Base-by-base conservation (phyloP, 2,797 vertebrate genomes). In the Peromyscus eremicus region DNA sequence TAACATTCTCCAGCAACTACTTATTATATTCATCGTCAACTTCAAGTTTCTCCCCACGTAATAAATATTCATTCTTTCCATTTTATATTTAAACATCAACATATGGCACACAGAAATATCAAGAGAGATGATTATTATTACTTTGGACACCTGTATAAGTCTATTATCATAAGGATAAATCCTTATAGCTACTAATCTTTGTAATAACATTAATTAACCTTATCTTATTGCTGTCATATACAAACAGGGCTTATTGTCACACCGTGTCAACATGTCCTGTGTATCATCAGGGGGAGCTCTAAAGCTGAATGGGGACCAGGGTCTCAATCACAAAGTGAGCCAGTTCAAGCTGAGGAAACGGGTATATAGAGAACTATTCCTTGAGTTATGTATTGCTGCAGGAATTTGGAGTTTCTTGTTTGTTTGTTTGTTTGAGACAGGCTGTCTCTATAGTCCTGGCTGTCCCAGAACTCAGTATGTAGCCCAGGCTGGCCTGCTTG, bases 1-100 rank as follows among this genome's bases (percentile, higher is more conserved):
- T 34, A 87, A 70, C 57, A 84, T 5, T 88, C 87, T 91, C 57
- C 70, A 92, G 60, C 2, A 68, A 57, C 29, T 82, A 77, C 6
- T 68, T 43, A 40, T 68, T 43, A 40, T 4, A 96, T 25, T 79
- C 64, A n/a, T 5, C 75, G 14, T 96, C 77, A 96, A 83, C 3
- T 85, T n/a, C 25, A 94, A 88, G 34, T 89, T 85, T 29, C 43
- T 76, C 29, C 27, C 57, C 25, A 83, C 71, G 88, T 89, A 52
- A 86, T 52, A 94, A 68, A 71, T 75, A 86, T 75, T 81, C 80
- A 82, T 60, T 89, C 52, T 87, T 92, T 93, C 3, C 37, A 77
- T 83, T 84, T 62, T 37, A 93, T 12, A 92, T 68, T 94, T 89
- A 95, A 17, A 86, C 10, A 92, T 68, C 43, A 91, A 86, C 89